Percentiles rank a stretch among this genome's conserved stretches.
Conservation (phyloP, 2,888 invertebrate species). For the Aspidiotus destructor region DNA sequence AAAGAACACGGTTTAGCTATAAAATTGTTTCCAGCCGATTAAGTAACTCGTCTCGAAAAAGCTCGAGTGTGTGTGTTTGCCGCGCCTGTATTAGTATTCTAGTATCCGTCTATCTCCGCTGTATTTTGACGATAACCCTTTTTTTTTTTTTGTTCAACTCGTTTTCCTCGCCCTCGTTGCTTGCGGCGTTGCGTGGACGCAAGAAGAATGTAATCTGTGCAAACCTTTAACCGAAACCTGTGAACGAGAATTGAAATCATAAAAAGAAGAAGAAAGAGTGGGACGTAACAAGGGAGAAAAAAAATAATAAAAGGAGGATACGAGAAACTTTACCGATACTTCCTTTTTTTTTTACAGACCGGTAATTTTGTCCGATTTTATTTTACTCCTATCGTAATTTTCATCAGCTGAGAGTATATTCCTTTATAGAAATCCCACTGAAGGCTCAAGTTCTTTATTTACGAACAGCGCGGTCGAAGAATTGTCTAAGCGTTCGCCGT, state of each 20-base stretch:
- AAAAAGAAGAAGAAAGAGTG: slow-evolving; percentile 1
- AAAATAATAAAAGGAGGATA: slow-evolving; percentile 13
- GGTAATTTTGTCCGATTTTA: slow-evolving; percentile 13
- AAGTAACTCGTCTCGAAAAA: slow-evolving; percentile 29
- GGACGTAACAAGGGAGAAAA: not conserved
- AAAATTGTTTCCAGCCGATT: slow-evolving; percentile 33
- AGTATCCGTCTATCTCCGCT: slow-evolving; percentile 5
- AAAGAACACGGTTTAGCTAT: slow-evolving; percentile 34
- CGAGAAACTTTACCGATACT: slow-evolving; percentile 23
- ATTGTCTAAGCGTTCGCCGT: no score
- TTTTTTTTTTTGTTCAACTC: slow-evolving; percentile 10
- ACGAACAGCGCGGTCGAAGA: no score
- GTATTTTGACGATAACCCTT: slow-evolving; percentile 30
- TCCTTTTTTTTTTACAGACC: slow-evolving; percentile 25
- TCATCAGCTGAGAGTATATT: no score
- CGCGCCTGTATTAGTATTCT: no score
- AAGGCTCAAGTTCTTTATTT: no score
- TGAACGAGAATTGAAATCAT: not conserved
- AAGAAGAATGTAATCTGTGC: not conserved
- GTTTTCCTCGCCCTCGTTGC: not conserved
- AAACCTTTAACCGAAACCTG: not conserved
- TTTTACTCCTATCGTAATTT: not conserved
- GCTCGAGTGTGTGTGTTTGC: no score
- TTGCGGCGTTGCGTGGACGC: no score
- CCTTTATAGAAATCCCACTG: no score